Evolutionary conservation across 2,113 vertebrate species (phyloP).

Genomic region (Prunella himalayana): DNA sequence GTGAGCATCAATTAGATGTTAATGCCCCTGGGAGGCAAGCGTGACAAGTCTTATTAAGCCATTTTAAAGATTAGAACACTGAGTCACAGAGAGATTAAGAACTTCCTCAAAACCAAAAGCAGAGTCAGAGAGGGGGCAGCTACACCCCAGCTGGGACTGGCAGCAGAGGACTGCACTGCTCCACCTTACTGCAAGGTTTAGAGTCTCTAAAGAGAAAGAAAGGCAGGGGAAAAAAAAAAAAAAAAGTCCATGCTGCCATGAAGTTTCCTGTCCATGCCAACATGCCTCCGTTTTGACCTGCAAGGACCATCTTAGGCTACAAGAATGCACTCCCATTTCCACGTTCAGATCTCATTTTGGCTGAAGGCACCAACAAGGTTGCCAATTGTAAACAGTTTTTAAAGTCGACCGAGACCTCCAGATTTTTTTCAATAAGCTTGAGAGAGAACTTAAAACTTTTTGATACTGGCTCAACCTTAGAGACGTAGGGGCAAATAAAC

Average conservation of each 20-base stretch:
- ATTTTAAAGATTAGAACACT: constrained; percentile 43
- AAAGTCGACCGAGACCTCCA: neutral
- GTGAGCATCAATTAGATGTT: constrained; percentile 40
- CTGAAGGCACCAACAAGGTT: neutral
- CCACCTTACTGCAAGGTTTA: neutral
- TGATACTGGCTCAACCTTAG: neutral
- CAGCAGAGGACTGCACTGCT: neutral
- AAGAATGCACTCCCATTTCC: neutral
- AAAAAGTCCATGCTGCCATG: fast-evolving
- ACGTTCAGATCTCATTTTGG: neutral
- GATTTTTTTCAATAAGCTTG: neutral
- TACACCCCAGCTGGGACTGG: neutral
- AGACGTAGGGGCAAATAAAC: neutral
- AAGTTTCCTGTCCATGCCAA: neutral
- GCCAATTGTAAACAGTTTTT: constrained; percentile 6
- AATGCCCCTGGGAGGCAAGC: constrained; percentile 42
- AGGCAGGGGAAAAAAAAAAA: neutral
- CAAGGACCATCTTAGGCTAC: neutral
- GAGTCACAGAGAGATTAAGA: constrained; percentile 44
- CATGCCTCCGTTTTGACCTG: neutral
- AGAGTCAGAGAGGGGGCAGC: neutral
- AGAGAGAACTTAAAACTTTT: neutral
- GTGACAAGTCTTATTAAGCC: constrained; percentile 35
- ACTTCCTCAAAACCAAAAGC: constrained; percentile 32
- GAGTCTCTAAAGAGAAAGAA: neutral